Evolutionary conservation across 2,797 vertebrate species (phyloP), one percentile per base, ranked within the genome.

Genomic region (Sebastes variabilis): DNA sequence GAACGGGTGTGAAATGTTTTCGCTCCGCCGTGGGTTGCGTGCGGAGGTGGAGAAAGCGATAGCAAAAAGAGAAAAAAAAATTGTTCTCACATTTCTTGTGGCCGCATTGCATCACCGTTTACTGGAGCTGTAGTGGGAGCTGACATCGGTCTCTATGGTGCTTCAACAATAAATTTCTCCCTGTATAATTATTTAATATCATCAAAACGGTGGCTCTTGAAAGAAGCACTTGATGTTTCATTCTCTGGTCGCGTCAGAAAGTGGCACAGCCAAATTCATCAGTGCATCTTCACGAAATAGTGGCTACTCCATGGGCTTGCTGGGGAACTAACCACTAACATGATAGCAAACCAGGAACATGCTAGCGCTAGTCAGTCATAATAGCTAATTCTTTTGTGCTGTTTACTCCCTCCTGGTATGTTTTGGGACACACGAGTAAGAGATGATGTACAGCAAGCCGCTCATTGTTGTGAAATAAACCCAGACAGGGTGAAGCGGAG

Each of bases 1-100:
- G 84, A 64, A 18, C 14, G 4, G 54, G 32, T 22, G 68, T 58
- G 65, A 77, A 64, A 32, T 69, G 64, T 52, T 25, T 75, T 66
- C 7, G 1, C 42, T 74, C 29, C 3, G 66, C 79, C 60, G 32
- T 55, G 69, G 46, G 66, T 11, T 77, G 72, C 18, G 10, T 27
- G 55, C n/a, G n/a, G 64, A 74, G 85, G 77, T 8, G 52, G 42
- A 62, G 49, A 60, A 80, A 70, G 30, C 0, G 18, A 25, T 12
- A 22, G 42, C 8, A 11, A 18, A 30, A 25, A 36, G 10, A 34
- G 25, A 60, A 58, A 29, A 60, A 60, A 60, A 79, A 52, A 2
- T 69, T 65, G 4, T 24, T 46, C 69, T 72, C 58, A 11, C 25
- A 12, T 73, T 38, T 49, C 0, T 61, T 32, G 14, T 72, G 56